Evolutionary conservation across 2,888 invertebrate genomes (phyloP).

Genomic region (Dasysyrphus albostriatus): DNA sequence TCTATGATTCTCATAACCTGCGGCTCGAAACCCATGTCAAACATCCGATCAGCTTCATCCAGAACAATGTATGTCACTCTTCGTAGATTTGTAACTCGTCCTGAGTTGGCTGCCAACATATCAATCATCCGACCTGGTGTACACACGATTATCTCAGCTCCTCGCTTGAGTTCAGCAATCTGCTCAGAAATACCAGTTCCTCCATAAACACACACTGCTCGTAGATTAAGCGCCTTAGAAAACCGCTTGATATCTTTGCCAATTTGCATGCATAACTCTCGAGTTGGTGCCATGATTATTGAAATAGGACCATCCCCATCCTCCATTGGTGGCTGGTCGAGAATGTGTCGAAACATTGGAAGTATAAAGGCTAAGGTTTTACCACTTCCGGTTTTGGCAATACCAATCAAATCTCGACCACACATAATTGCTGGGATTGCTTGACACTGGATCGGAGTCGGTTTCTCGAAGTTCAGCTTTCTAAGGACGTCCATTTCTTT

Average conservation of each 20-base stretch:
- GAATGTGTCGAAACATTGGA: constrained; percentile 98
- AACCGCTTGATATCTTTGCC: constrained; percentile 98
- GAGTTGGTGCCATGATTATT: constrained; percentile 98
- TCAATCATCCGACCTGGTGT: constrained; percentile 99
- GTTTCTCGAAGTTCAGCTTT: constrained; percentile 96
- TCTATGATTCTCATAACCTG: constrained; percentile 96
- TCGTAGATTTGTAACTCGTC: constrained; percentile 98
- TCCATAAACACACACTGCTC: constrained; percentile 98
- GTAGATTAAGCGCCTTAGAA: constrained; percentile 92
- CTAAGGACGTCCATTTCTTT: constrained; percentile 97
- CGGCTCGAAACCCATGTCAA: constrained; percentile 99
- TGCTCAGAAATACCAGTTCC: constrained; percentile 97
- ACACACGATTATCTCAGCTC: constrained; percentile 99
- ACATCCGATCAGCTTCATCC: constrained; percentile 99
- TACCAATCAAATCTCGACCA: constrained; percentile 97
- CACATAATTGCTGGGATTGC: constrained; percentile 99
- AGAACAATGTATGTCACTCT: constrained; percentile 98
- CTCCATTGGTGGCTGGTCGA: constrained; percentile 96
- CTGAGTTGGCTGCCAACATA: constrained; percentile 99
- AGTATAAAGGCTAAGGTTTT: constrained; percentile 99
- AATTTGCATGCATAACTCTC: constrained; percentile 99
- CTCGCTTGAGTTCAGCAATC: constrained; percentile 97
- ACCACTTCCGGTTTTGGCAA: constrained; percentile 99
- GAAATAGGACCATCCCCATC: constrained; percentile 99
- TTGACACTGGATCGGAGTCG: constrained; percentile 99